Conservation (phyloP, 2,888 invertebrate genomes). For the Yponomeuta cagnagella region DNA sequence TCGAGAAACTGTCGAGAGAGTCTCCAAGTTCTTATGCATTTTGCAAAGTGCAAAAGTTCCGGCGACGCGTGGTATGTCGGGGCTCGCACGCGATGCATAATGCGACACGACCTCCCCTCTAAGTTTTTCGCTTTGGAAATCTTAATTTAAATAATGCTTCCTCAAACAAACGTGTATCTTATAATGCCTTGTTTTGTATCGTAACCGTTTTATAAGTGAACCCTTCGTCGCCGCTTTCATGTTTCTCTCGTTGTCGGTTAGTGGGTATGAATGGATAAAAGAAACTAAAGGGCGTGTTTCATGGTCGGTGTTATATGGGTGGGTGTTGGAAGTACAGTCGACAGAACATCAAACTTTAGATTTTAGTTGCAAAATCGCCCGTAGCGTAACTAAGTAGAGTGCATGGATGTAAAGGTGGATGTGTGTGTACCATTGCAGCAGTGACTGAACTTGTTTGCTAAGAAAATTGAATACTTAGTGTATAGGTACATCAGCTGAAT, state of each 20-base stretch:
- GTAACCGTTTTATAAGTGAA: slow-evolving; percentile 13
- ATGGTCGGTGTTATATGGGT: too few species aligned
- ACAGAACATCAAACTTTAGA: too few species aligned
- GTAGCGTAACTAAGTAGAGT: too few species aligned
- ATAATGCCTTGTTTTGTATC: slow-evolving; percentile 29
- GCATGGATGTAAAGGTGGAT: too few species aligned
- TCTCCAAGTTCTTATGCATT: slow-evolving; percentile 59
- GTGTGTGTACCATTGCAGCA: too few species aligned
- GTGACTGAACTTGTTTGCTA: too few species aligned
- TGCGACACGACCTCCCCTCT: slow-evolving; percentile 36
- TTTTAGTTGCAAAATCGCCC: too few species aligned
- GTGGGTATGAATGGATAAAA: not conserved
- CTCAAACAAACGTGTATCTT: slow-evolving; percentile 43
- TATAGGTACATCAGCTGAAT: too few species aligned
- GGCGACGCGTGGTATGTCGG: slow-evolving; percentile 44
- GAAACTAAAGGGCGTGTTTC: not conserved
- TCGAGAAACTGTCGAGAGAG: slow-evolving; percentile 35
- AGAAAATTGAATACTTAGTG: too few species aligned
- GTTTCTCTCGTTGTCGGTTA: not conserved
- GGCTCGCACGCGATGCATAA: slow-evolving; percentile 52
- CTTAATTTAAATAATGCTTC: slow-evolving; percentile 54
- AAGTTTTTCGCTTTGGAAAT: slow-evolving; percentile 55
- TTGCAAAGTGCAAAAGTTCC: slow-evolving; percentile 61
- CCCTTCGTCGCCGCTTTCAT: slow-evolving; percentile 18
- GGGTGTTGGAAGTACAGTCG: too few species aligned